Percentiles rank a stretch among this genome's conserved stretches.
These are phyloP conservation scores for Brachypteracias leptosomus DNA, from an alignment of 2,113 vertebrate species.

Conservation along the genomic window DNA sequence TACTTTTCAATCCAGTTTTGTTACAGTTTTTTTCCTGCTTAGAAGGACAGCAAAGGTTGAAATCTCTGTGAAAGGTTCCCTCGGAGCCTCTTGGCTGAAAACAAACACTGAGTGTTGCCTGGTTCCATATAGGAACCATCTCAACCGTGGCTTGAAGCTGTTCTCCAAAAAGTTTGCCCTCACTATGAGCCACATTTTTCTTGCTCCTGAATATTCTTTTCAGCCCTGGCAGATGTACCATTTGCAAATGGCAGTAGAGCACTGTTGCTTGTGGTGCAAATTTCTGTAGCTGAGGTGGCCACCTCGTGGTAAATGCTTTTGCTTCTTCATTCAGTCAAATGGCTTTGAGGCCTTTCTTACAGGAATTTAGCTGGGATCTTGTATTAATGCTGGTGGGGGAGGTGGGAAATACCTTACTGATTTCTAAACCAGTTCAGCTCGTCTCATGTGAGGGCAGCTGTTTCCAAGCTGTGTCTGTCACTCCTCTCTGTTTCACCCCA, in stretches of 20 bases:
- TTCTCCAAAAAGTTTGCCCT: neutral
- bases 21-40: neutral
- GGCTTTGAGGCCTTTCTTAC: neutral
- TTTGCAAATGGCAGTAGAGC: neutral
- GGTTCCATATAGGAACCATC: neutral
- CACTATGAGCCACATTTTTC: neutral
- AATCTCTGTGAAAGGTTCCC: neutral
- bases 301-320: slow-evolving; percentile 41
- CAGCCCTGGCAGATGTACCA: neutral
- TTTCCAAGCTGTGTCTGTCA: neutral
- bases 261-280: neutral
- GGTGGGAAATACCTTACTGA: neutral
- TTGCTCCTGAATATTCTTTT: neutral
- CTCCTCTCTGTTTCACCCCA: neutral
- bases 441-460: neutral
- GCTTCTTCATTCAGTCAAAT: neutral
- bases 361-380: neutral
- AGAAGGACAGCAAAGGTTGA: neutral
- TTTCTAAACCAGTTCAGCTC: neutral
- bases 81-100: neutral
- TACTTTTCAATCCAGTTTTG: neutral
- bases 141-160: neutral
- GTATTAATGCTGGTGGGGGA: neutral
- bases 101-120: neutral
- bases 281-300: slow-evolving; percentile 17